Evolutionary conservation across 2,797 vertebrate genomes (phyloP).

Genomic region (Phrynocephalus forsythii): DNA sequence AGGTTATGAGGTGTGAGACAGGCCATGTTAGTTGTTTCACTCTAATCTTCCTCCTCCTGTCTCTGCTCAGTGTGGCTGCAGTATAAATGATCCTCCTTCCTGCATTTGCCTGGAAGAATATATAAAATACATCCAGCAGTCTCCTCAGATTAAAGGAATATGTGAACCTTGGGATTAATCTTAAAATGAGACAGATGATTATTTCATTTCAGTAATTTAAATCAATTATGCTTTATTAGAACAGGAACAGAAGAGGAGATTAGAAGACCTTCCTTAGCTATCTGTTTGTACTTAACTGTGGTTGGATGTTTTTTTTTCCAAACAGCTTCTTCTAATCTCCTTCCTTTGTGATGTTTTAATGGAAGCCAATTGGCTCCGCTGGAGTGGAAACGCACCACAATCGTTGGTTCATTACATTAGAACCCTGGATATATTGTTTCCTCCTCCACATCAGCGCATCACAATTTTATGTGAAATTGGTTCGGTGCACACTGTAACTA

Average conservation of each 20-base stretch:
- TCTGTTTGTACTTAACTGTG: conserved; percentile 49
- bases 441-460: conserved; percentile 40
- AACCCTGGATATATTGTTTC: conserved; percentile 56
- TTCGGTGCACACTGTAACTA: conserved; percentile 70
- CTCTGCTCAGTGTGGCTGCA: not conserved
- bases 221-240: conserved; percentile 54
- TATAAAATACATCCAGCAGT: conserved; percentile 36
- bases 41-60: not conserved
- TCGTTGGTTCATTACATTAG: conserved; percentile 58
- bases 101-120: conserved; percentile 41
- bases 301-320: conserved; percentile 45
- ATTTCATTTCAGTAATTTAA: conserved; percentile 60
- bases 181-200: conserved; percentile 46
- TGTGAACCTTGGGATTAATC: conserved; percentile 49
- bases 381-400: conserved; percentile 51
- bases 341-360: conserved; percentile 60
- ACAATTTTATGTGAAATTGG: conserved; percentile 70
- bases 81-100: not conserved
- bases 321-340: conserved; percentile 66
- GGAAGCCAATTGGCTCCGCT: conserved; percentile 57
- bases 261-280: conserved; percentile 29
- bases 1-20: no score
- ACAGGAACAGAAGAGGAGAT: conserved; percentile 42
- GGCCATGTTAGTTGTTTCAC: no score
- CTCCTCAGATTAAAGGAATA: conserved; percentile 50